A percentile compares a stretch with the other conserved stretches of the same genome.
Conservation (phyloP, 2,797 vertebrate genomes). For the Rhodeus uyekii region DNA sequence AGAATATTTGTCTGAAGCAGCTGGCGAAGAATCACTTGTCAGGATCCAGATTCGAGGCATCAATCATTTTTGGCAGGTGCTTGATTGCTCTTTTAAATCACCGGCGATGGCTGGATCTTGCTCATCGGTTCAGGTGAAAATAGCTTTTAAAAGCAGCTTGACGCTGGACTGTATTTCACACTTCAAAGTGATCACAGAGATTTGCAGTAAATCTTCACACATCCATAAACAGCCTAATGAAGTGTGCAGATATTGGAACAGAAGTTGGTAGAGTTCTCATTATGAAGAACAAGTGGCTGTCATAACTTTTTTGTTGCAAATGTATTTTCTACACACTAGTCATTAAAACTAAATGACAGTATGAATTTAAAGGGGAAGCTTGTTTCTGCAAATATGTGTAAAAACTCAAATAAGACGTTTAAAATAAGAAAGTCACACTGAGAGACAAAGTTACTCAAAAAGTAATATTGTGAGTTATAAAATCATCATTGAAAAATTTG, state of each 20-base stretch:
- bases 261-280: constrained; percentile 27
- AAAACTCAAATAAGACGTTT: background rate
- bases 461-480: background rate
- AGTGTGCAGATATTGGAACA: constrained; percentile 30
- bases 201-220: constrained; percentile 66
- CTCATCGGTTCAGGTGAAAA: constrained; percentile 67
- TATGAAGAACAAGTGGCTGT: constrained; percentile 12
- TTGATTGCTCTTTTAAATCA: constrained; percentile 80
- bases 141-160: constrained; percentile 55
- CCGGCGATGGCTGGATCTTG: constrained; percentile 68
- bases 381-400: background rate
- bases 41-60: constrained; percentile 69
- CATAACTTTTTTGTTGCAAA: background rate
- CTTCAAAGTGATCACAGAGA: constrained; percentile 59
- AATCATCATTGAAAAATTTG: background rate
- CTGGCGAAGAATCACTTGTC: constrained; percentile 72
- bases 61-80: constrained; percentile 74
- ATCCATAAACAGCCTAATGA: constrained; percentile 63
- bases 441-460: background rate
- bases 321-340: background rate
- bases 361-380: background rate
- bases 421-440: background rate
- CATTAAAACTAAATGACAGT: background rate
- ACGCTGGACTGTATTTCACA: constrained; percentile 64
- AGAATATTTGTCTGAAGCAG: constrained; percentile 68